A percentile compares a stretch with the other conserved stretches of the same genome.
phyloP scores from a whole-genome alignment of 1,140 invertebrate species.

The Musca vetustissima region DNA sequence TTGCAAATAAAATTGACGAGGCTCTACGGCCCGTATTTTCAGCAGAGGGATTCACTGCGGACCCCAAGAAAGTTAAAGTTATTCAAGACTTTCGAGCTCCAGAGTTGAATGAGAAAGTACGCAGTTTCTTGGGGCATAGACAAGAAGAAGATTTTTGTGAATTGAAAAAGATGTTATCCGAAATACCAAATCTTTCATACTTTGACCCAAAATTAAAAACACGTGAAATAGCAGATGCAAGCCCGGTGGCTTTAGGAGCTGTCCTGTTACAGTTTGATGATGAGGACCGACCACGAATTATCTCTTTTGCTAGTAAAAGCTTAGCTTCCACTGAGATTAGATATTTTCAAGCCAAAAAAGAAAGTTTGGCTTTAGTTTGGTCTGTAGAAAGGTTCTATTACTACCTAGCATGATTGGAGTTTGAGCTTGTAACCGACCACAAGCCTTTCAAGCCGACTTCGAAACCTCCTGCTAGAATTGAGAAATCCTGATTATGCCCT shows the following conservation, averaged over 20 bases:
- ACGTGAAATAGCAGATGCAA: slow-evolving; percentile 45
- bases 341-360: slow-evolving; percentile 54
- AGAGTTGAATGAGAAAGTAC: slow-evolving; percentile 38
- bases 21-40: slow-evolving; percentile 33
- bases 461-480: no score
- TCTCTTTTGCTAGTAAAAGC: slow-evolving; percentile 34
- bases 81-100: slow-evolving; percentile 27
- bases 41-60: slow-evolving; percentile 23
- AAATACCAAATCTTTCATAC: slow-evolving; percentile 29
- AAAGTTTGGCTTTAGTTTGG: slow-evolving; percentile 45
- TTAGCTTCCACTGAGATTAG: slow-evolving; percentile 45
- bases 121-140: slow-evolving; percentile 42
- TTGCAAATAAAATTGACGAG: slow-evolving; percentile 27
- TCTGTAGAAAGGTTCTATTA: slow-evolving; percentile 45
- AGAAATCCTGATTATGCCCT: no score
- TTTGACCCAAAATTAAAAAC: slow-evolving; percentile 51
- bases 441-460: slow-evolving; percentile 33
- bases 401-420: slow-evolving; percentile 39
- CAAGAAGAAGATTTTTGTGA: slow-evolving; percentile 26
- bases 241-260: slow-evolving; percentile 51
- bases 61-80: slow-evolving; percentile 29
- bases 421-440: slow-evolving; percentile 45
- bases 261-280: slow-evolving; percentile 35
- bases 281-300: slow-evolving; percentile 7
- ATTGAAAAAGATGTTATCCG: slow-evolving; percentile 30